phyloP scores from a whole-genome alignment of 2,888 invertebrate genomes.

The Sisyra nigra region DNA sequence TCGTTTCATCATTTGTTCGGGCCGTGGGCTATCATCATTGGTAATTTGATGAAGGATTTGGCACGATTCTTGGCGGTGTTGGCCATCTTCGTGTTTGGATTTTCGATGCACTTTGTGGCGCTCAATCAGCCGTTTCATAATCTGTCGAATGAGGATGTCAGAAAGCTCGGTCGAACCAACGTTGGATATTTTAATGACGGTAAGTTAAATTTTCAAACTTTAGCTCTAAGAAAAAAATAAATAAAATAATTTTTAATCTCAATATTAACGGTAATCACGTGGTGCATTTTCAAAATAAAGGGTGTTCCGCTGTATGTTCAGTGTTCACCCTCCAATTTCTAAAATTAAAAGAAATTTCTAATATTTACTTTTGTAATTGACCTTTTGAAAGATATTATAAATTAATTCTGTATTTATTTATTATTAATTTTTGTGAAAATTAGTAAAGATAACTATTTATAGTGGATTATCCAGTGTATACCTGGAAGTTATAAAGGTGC shows the following conservation, averaged over 20 bases:
- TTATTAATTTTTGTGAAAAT: too few species aligned
- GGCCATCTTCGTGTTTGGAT: slow-evolving; percentile 95
- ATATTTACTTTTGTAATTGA: too few species aligned
- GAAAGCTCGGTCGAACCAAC: slow-evolving; percentile 36
- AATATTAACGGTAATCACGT: too few species aligned
- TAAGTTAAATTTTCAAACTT: slow-evolving; percentile 29
- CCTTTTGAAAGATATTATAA: too few species aligned
- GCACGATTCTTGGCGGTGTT: slow-evolving; percentile 95
- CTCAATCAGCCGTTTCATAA: slow-evolving; percentile 86
- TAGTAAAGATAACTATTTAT: too few species aligned
- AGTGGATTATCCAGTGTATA: too few species aligned
- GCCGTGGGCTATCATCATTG: slow-evolving; percentile 99
- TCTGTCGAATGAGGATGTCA: slow-evolving; percentile 39
- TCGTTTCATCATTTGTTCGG: slow-evolving; percentile 99
- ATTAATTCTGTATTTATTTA: too few species aligned
- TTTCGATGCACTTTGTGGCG: slow-evolving; percentile 93
- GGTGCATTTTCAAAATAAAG: too few species aligned
- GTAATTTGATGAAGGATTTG: slow-evolving; percentile 83
- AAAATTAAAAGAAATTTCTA: too few species aligned
- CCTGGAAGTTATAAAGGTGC: too few species aligned
- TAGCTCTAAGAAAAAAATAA: neutral
- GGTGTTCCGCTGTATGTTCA: too few species aligned
- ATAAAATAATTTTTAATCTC: neutral
- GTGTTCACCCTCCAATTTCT: too few species aligned
- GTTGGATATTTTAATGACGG: slow-evolving; percentile 53